Percentiles rank a stretch among this genome's conserved stretches.
These are phyloP conservation scores for Morbakka virulenta DNA, from an alignment of 30 jellyfish, hydroid and myxozoan genomes.

Conservation along the genomic window DNA sequence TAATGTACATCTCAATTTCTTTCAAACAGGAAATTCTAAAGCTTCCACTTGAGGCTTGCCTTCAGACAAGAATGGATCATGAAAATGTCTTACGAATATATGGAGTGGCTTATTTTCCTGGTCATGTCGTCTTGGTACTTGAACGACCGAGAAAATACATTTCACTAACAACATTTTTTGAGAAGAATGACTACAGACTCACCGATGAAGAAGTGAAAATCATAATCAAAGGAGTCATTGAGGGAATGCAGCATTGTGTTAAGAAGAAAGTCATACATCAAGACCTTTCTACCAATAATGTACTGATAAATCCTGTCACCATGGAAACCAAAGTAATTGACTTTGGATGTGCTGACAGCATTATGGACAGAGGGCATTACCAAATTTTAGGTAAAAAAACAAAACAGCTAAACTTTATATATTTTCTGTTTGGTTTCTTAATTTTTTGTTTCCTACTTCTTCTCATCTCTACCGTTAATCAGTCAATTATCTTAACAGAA, in stretches of 20 bases:
- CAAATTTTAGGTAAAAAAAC: not conserved
- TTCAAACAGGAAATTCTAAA: not conserved
- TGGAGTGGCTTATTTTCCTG: not conserved
- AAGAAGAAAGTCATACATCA: not conserved
- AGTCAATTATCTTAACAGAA: too few species aligned
- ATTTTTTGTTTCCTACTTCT: too few species aligned
- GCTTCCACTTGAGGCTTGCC: not conserved
- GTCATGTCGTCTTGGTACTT: not conserved
- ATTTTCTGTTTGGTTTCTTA: too few species aligned
- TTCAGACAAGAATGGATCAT: not conserved
- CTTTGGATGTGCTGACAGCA: not conserved
- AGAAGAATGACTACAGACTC: not conserved
- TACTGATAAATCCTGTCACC: not conserved
- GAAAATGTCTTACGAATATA: not conserved
- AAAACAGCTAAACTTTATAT: too few species aligned
- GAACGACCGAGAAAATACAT: not conserved
- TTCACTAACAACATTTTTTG: not conserved
- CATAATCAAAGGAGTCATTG: not conserved
- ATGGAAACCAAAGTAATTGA: not conserved
- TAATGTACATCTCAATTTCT: too few species aligned
- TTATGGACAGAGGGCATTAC: too few species aligned
- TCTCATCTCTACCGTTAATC: too few species aligned
- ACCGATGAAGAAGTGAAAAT: not conserved
- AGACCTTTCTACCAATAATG: not conserved
- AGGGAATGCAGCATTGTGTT: not conserved